These are phyloP conservation scores for Auanema freiburgensis DNA, from an alignment of 2,888 invertebrate genomes.

Conservation along the genomic window DNA sequence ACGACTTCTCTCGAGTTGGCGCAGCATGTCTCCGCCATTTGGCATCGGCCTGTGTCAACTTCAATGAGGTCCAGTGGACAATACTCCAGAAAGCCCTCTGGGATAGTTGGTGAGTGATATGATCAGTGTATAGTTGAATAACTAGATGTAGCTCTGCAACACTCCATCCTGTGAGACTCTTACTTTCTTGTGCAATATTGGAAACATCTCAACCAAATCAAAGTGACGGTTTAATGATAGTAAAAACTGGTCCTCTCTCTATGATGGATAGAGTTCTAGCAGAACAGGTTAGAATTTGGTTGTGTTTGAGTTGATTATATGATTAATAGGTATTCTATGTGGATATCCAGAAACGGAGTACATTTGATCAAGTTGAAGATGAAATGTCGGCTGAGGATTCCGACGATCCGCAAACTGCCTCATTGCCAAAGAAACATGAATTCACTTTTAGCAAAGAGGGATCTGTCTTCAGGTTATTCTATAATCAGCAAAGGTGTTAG, in stretches of 20 bases:
- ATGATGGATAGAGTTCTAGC: slow-evolving; percentile 12
- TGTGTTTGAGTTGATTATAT: background rate
- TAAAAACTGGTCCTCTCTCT: slow-evolving; percentile 9
- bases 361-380: background rate
- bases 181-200: slow-evolving; percentile 85
- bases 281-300: slow-evolving; percentile 10
- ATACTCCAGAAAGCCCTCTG: slow-evolving; percentile 28
- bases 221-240: slow-evolving; percentile 35
- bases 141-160: slow-evolving; percentile 71
- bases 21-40: slow-evolving; percentile 33
- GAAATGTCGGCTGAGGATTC: background rate
- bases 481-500: background rate
- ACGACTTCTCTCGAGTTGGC: slow-evolving; percentile 17
- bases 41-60: slow-evolving; percentile 10
- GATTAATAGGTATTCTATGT: slow-evolving; percentile 15
- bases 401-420: background rate
- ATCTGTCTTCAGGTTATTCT: slow-evolving; percentile 7
- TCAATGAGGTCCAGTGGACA: slow-evolving; percentile 26
- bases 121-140: background rate
- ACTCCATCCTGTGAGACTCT: slow-evolving; percentile 81
- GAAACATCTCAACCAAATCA: slow-evolving; percentile 82
- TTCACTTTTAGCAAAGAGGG: slow-evolving; percentile 10
- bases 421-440: slow-evolving; percentile 3
- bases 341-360: slow-evolving; percentile 8
- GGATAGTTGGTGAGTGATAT: slow-evolving; percentile 24